phyloP scores from a whole-genome alignment of 2,888 invertebrate genomes.

The Drosophila histrio region DNA sequence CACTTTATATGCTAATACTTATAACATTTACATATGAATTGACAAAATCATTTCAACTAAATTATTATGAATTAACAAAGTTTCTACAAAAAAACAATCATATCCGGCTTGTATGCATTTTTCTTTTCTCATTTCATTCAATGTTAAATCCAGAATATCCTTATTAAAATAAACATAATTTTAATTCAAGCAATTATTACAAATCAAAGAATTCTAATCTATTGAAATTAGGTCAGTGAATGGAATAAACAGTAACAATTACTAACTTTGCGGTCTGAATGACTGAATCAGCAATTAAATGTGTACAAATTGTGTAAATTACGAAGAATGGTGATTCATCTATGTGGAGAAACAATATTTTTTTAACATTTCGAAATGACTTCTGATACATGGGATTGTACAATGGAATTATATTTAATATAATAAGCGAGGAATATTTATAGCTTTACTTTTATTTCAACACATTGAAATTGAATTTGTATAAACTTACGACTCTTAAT shows the following conservation, averaged over 20 bases:
- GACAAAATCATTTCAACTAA: background rate
- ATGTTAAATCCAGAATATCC: background rate
- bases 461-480: background rate
- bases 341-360: background rate
- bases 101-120: background rate
- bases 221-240: slow-evolving; percentile 30
- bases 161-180: background rate
- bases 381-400: background rate
- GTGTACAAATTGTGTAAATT: background rate
- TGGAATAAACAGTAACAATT: slow-evolving; percentile 7
- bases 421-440: background rate
- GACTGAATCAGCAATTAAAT: slow-evolving; percentile 3
- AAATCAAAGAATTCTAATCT: slow-evolving; percentile 9
- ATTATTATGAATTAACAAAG: background rate
- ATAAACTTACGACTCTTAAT: background rate
- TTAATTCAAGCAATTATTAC: slow-evolving; percentile 32
- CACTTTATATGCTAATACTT: slow-evolving; percentile 24
- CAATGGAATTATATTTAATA: background rate
- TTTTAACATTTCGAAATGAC: background rate
- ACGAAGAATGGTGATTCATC: slow-evolving; percentile 27
- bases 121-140: background rate
- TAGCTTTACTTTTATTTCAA: background rate
- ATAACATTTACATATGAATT: slow-evolving; percentile 24
- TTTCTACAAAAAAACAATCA: background rate
- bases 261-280: slow-evolving; percentile 17